Percentiles rank a stretch among this genome's conserved stretches.
Evolutionary conservation across 1,140 invertebrate genomes (phyloP).

Genomic region (Copidosoma floridanum): DNA sequence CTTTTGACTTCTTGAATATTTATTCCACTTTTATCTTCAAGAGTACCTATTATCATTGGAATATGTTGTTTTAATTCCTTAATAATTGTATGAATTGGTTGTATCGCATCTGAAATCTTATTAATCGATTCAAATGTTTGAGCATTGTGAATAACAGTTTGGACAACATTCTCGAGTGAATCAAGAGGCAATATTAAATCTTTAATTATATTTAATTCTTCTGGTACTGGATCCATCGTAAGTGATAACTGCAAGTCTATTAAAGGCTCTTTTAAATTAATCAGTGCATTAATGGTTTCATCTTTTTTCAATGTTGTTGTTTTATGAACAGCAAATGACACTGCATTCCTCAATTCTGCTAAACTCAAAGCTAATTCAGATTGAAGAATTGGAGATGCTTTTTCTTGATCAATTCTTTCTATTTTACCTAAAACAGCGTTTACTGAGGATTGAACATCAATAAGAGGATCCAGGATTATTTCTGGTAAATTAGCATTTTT

Average conservation of each 20-base stretch:
- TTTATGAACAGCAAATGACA: slow-evolving; percentile 42
- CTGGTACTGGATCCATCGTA: slow-evolving; percentile 18
- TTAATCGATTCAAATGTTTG: slow-evolving; percentile 13
- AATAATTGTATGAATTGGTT: slow-evolving; percentile 33
- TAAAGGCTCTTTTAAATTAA: slow-evolving; percentile 42
- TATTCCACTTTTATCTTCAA: slow-evolving; percentile 4
- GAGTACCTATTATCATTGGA: slow-evolving; percentile 28
- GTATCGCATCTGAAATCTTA: slow-evolving; percentile 27
- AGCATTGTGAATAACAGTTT: slow-evolving; percentile 29
- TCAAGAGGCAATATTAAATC: slow-evolving; percentile 34
- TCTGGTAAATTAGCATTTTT: slow-evolving; percentile 32
- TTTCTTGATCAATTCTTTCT: slow-evolving; percentile 27
- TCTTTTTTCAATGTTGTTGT: slow-evolving; percentile 43
- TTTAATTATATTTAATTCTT: slow-evolving; percentile 35
- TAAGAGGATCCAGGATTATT: slow-evolving; percentile 44
- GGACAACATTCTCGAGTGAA: slow-evolving; percentile 36
- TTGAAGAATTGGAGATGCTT: background rate
- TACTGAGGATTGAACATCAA: slow-evolving; percentile 43
- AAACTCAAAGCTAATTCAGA: slow-evolving; percentile 35
- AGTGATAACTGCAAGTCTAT: slow-evolving; percentile 38
- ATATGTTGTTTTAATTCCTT: slow-evolving; percentile 40
- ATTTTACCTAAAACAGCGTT: slow-evolving; percentile 39
- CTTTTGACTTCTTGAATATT: slow-evolving; percentile 11
- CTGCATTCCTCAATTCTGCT: slow-evolving; percentile 39
- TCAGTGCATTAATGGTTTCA: slow-evolving; percentile 39